Evolutionary conservation across 1,140 invertebrate genomes (phyloP), one percentile per base, ranked within the genome.

Genomic region (Aphaenogaster floridana): DNA sequence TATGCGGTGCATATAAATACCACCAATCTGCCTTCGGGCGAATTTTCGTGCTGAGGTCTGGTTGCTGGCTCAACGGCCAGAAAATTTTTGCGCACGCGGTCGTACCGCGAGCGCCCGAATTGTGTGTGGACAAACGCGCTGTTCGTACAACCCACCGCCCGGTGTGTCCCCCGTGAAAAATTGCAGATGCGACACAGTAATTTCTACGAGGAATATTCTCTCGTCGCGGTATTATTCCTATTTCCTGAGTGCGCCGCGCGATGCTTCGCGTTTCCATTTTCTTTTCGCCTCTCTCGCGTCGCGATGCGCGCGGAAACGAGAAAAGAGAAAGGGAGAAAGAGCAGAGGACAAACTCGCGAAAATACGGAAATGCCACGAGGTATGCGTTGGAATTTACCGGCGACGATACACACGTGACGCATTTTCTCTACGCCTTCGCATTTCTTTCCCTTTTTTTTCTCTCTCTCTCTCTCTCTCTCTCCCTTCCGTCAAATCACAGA

Each of bases 281-380:
- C 69, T 74, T 71, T 74, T 71, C 57, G 54, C 71, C 54, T 80
- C 39, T 68, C 15, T 15, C 52, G 3, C n/a, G 3, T 36, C 28
- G 6, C 39, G 66, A 17, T 21, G 59, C 77, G 71, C 84, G 45
- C 48, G 21, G 39, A 68, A 78, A 52, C 42, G 36, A 36, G n/a
- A 45, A 59, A 42, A 42, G 13, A 34, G 17, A 48, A 28, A 54
- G 45, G 28, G 48, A 59, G 36, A 72, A 42, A 61, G 34, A 80
- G 59, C 54, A 42, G 50, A 63, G 45, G 80, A 39, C 36, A 34
- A 74, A 89, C 80, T 89, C 50, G 79, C 42, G 80, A 72, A 90
- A 88, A 81, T 81, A 78, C 86, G 64, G 86, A 88, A 91, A 90
- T 80, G 86, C 71, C 89, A 72, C 64, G 81, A 81, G 76, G 57